Evolutionary conservation across 2,888 invertebrate species (phyloP).

Genomic region (Dasypogon diadema): DNA sequence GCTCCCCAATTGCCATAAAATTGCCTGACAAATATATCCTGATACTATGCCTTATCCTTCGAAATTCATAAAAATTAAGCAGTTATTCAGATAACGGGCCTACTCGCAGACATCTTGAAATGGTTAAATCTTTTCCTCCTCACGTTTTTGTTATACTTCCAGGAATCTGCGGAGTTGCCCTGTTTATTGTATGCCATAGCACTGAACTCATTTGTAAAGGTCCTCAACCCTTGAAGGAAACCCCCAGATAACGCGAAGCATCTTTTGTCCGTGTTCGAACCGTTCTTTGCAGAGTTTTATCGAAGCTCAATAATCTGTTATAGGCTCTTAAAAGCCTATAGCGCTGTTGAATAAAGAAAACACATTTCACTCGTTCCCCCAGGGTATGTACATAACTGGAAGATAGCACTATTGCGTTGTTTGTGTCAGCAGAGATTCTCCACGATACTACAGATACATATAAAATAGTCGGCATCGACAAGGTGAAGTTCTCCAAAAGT

Average conservation of each 20-base stretch:
- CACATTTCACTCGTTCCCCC: constrained; percentile 14
- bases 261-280: constrained; percentile 49
- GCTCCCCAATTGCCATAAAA: not conserved
- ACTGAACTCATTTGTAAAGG: constrained; percentile 38
- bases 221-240: constrained; percentile 20
- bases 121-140: not conserved
- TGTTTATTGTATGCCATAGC: constrained; percentile 15
- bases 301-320: constrained; percentile 49
- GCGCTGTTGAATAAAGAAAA: constrained; percentile 42
- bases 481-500: constrained; percentile 44
- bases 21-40: not conserved
- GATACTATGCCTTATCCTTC: not conserved
- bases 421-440: constrained; percentile 49
- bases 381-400: not conserved
- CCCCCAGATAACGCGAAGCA: constrained; percentile 43
- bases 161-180: not conserved
- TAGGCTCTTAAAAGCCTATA: constrained; percentile 49
- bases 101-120: constrained; percentile 1
- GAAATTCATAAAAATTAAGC: constrained; percentile 49
- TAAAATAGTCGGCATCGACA: constrained; percentile 21
- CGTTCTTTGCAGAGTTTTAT: constrained; percentile 39
- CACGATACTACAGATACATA: constrained; percentile 4
- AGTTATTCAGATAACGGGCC: constrained; percentile 28
- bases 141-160: not conserved
- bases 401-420: constrained; percentile 26